Evolutionary conservation across 2,888 invertebrate species (phyloP), one percentile per base, ranked within the genome.

Genomic region (Nomada flava): DNA sequence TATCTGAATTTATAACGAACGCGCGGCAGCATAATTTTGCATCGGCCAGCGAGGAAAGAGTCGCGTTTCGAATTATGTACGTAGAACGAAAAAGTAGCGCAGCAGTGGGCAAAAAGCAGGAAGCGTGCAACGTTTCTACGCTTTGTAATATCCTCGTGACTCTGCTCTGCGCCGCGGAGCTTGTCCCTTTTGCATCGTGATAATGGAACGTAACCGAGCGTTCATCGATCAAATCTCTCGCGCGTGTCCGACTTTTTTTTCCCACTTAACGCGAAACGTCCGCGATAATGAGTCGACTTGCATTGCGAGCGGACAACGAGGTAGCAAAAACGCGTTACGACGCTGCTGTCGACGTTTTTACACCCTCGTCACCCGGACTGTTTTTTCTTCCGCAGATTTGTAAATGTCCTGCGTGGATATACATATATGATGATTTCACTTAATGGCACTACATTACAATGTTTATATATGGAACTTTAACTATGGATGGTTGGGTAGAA

Each of bases 151-250:
- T 53, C 55, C 65, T 47, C 59, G 76, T 11, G 23, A 68, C 44
- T n/a, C 29, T 50, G 68, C 50, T 23, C 60, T 52, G 23, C 68
- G 59, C 75, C 52, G 23, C 53, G 60, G 64, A 7, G 29, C 20
- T 29, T 60, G 47, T 63, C 59, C 68, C 26, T 53, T 57, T 73
- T 69, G 82, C 69, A 70, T 79, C 76, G 50, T 47, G 67, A 72
- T 79, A 85, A 85, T 81, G 79, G 79, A 83, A 85, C 73, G 69
- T 78, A 85, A 85, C 79, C 70, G 73, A 80, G 70, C 72, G 76
- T 63, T 72, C 85, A 86, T 86, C 86, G 83, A 86, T 86, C 85
- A 85, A 79, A 68, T 80, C 76, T 79, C 74, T 59, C 57, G 53
- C 63, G 71, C 57, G 67, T 71, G 67, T 64, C 69, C 47, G 44